Evolutionary conservation across 1,140 invertebrate genomes (phyloP).

Genomic region (Lanistes nyassanus): DNA sequence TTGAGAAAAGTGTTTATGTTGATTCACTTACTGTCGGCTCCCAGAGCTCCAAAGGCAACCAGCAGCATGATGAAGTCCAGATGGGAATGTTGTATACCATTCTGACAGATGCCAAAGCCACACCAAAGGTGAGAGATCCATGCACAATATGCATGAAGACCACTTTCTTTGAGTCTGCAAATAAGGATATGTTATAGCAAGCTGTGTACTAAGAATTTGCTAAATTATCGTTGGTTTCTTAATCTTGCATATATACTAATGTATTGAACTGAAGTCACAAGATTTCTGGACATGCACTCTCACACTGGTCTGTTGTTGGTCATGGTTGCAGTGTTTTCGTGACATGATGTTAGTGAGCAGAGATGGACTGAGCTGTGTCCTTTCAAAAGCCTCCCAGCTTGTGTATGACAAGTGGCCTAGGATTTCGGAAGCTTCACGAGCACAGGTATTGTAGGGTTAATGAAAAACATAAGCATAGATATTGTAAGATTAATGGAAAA

Average conservation of each 20-base stretch:
- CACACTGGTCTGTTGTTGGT: background rate
- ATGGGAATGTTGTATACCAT: slow-evolving; percentile 89
- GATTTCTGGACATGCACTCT: background rate
- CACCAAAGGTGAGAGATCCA: slow-evolving; percentile 73
- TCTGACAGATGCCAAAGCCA: slow-evolving; percentile 85
- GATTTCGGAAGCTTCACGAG: slow-evolving; percentile 81
- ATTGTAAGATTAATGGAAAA: no score
- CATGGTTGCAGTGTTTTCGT: slow-evolving; percentile 77
- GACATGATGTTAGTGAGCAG: slow-evolving; percentile 89
- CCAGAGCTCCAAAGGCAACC: slow-evolving; percentile 81
- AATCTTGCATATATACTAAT: background rate
- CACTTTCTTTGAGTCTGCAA: background rate
- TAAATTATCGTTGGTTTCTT: background rate
- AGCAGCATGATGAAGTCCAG: slow-evolving; percentile 89
- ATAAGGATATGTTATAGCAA: background rate
- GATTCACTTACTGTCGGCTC: slow-evolving; percentile 9
- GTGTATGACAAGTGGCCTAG: slow-evolving; percentile 89
- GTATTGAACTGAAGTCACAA: background rate
- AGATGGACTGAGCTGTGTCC: slow-evolving; percentile 86
- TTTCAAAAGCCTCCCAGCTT: slow-evolving; percentile 83
- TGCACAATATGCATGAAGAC: background rate
- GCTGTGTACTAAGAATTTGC: background rate
- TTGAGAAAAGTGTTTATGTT: background rate
- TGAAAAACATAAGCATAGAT: no score
- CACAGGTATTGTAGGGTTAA: slow-evolving; percentile 74